Conservation (phyloP, 2,888 invertebrate genomes). For the Syritta pipiens region DNA sequence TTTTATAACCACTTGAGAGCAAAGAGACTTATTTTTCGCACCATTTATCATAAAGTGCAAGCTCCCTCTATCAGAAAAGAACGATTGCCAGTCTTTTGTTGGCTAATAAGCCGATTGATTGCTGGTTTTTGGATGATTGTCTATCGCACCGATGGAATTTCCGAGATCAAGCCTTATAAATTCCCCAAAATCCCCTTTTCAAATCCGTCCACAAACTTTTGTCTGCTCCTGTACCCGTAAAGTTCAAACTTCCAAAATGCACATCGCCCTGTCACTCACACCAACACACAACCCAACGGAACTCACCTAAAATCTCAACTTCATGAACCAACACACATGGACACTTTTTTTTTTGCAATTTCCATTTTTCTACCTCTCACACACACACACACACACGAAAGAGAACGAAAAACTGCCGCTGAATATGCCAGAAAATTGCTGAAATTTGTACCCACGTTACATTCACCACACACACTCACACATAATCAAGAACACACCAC, state of each 20-base stretch:
- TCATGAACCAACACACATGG: slow-evolving; percentile 1
- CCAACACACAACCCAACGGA: background rate
- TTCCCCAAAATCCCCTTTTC: no score
- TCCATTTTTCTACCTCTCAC: background rate
- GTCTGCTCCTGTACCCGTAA: background rate
- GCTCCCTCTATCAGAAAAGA: no score
- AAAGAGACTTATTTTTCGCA: no score
- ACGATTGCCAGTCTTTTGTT: no score
- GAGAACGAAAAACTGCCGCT: slow-evolving; percentile 16
- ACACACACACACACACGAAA: slow-evolving; percentile 6
- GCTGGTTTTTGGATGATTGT: no score
- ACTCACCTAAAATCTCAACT: background rate
- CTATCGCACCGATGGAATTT: no score
- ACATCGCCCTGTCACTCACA: background rate
- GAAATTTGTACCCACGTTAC: slow-evolving; percentile 28
- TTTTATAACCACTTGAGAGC: no score
- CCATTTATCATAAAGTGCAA: no score
- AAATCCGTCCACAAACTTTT: background rate
- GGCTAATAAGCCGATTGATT: no score
- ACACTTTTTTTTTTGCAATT: background rate
- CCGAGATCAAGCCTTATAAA: no score
- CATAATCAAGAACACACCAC: slow-evolving; percentile 4
- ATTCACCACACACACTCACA: background rate
- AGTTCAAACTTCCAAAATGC: slow-evolving; percentile 13
- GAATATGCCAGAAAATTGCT: slow-evolving; percentile 25